A percentile compares a stretch with the other conserved stretches of the same genome.
phyloP scores from a whole-genome alignment of 2,888 invertebrate genomes.

The Stenoptilia bipunctidactyla region DNA sequence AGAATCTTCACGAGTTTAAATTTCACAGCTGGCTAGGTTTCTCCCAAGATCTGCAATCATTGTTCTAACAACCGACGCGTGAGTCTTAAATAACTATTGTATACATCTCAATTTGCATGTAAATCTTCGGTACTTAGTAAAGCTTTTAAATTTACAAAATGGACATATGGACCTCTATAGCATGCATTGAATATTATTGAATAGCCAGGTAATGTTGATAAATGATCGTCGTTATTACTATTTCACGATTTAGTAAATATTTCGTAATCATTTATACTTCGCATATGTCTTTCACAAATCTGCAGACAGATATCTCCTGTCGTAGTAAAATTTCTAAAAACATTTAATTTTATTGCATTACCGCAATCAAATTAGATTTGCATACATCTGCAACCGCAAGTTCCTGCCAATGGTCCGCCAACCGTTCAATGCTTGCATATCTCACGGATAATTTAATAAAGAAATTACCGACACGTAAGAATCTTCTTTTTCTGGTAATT shows the following conservation, averaged over 20 bases:
- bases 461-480: slow-evolving; percentile 14
- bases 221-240: no score
- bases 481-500: slow-evolving; percentile 9
- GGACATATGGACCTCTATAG: no score
- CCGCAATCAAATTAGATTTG: neutral
- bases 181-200: no score
- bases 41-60: slow-evolving; percentile 10
- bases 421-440: slow-evolving; percentile 16
- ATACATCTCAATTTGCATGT: slow-evolving; percentile 19
- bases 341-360: no score
- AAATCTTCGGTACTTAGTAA: slow-evolving; percentile 10
- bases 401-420: neutral
- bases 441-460: slow-evolving; percentile 26
- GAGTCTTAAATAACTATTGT: slow-evolving; percentile 21
- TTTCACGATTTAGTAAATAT: no score
- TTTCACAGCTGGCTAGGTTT: slow-evolving; percentile 3
- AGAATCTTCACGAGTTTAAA: no score
- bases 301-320: no score
- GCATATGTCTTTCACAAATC: no score
- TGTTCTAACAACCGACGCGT: slow-evolving; percentile 20
- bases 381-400: neutral
- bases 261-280: no score
- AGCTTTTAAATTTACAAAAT: slow-evolving; percentile 8
- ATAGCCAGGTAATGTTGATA: no score
- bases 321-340: no score